These are phyloP conservation scores for Tyto alba DNA, from an alignment of 2,113 vertebrate species.

Conservation along the genomic window DNA sequence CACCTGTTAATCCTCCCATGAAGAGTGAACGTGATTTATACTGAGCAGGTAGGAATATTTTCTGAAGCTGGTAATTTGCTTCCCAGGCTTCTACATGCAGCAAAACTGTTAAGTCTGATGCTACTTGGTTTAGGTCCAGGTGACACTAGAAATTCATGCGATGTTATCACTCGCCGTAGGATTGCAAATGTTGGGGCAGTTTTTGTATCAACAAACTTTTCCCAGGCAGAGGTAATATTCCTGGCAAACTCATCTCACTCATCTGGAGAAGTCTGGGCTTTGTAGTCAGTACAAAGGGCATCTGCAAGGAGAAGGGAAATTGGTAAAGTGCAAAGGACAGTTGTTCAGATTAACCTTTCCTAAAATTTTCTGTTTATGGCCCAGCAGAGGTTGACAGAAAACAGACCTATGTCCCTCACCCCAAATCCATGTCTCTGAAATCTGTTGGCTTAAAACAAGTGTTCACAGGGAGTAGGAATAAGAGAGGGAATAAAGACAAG, in stretches of 20 bases:
- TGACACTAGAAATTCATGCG: not conserved
- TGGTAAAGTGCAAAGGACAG: not conserved
- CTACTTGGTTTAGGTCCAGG: not conserved
- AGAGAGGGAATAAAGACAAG: not conserved
- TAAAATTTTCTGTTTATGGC: not conserved
- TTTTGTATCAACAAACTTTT: not conserved
- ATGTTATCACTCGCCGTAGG: not conserved
- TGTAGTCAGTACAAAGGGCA: not conserved
- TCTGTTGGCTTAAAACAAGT: not conserved
- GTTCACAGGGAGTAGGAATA: not conserved
- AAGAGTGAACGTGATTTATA: not conserved
- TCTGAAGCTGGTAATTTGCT: not conserved
- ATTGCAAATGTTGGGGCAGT: not conserved
- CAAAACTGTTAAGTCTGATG: not conserved
- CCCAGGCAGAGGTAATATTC: not conserved
- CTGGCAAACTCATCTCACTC: not conserved
- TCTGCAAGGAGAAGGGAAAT: not conserved
- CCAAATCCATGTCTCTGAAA: not conserved
- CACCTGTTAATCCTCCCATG: not conserved
- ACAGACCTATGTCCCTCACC: not conserved
- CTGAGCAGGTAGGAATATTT: not conserved
- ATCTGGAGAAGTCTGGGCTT: not conserved
- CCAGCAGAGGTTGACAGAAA: not conserved
- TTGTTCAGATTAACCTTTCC: not conserved
- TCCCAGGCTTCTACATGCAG: not conserved